Evolutionary conservation across 2,888 invertebrate genomes (phyloP).

Genomic region (Pachliopta kotzebuea): DNA sequence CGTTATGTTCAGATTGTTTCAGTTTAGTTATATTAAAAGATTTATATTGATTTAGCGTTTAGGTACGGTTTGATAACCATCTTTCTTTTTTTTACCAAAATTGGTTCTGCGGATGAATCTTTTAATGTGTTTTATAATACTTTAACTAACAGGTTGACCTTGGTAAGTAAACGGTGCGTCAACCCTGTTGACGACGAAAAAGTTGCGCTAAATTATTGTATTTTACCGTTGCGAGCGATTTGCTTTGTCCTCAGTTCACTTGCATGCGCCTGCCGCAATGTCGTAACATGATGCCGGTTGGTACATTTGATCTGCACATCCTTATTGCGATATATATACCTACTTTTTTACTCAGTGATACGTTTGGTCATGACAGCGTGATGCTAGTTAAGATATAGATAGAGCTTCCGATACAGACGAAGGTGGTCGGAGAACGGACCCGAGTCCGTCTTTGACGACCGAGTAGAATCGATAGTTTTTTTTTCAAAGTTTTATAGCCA

Average conservation of each 20-base stretch:
- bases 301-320: neutral
- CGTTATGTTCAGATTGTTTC: too few species aligned
- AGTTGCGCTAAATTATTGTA: conserved; percentile 25
- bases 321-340: neutral
- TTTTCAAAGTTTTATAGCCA: too few species aligned
- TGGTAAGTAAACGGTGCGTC: conserved; percentile 27
- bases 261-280: conserved; percentile 1
- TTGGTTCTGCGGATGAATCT: neutral
- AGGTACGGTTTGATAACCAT: neutral
- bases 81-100: neutral
- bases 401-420: too few species aligned
- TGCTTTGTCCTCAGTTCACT: conserved; percentile 20
- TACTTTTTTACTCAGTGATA: too few species aligned
- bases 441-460: too few species aligned
- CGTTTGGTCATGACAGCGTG: too few species aligned
- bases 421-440: too few species aligned
- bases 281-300: conserved; percentile 9
- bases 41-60: neutral
- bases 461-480: too few species aligned
- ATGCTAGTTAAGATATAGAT: too few species aligned
- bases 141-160: conserved; percentile 23
- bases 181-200: conserved; percentile 29
- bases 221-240: conserved; percentile 29
- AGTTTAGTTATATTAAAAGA: too few species aligned
- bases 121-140: conserved; percentile 9